Evolutionary conservation across 64 coral and sea anemone species (phyloP).

Genomic region (Stylophora pistillata): DNA sequence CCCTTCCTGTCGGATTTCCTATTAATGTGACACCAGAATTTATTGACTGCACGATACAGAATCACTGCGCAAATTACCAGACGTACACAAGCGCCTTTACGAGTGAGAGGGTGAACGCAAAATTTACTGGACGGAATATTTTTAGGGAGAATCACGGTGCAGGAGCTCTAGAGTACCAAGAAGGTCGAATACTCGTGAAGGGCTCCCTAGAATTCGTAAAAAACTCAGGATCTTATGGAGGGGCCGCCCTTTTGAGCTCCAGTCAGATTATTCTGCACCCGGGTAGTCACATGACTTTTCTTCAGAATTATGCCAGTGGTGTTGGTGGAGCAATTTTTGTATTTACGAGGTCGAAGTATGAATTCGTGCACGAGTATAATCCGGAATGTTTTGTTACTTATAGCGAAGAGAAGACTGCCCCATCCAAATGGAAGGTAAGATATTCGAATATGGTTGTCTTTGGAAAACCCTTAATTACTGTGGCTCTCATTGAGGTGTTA

Average conservation of each 20-base stretch:
- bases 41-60: constrained; percentile 58
- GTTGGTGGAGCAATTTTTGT: constrained; percentile 67
- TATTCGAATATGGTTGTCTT: not conserved
- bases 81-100: constrained; percentile 57
- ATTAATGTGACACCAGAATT: constrained; percentile 52
- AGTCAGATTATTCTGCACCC: constrained; percentile 77
- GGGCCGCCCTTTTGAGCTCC: constrained; percentile 47
- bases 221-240: constrained; percentile 66
- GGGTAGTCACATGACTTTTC: constrained; percentile 65
- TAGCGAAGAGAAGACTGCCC: constrained; percentile 12
- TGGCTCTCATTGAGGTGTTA: no score
- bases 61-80: constrained; percentile 1
- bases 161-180: constrained; percentile 54
- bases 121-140: constrained; percentile 61
- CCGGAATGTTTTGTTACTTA: constrained; percentile 84
- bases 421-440: constrained; percentile 89
- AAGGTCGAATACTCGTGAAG: constrained; percentile 60
- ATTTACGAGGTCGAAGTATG: constrained; percentile 37
- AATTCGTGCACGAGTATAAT: constrained; percentile 77
- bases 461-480: no score
- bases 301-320: constrained; percentile 44
- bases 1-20: constrained; percentile 46
- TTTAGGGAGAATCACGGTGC: constrained; percentile 61
- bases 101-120: constrained; percentile 48
- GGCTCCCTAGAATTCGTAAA: constrained; percentile 54